Evolutionary conservation across 2,888 invertebrate genomes (phyloP), one percentile per base, ranked within the genome.

Genomic region (Leptinotarsa tumamoca): DNA sequence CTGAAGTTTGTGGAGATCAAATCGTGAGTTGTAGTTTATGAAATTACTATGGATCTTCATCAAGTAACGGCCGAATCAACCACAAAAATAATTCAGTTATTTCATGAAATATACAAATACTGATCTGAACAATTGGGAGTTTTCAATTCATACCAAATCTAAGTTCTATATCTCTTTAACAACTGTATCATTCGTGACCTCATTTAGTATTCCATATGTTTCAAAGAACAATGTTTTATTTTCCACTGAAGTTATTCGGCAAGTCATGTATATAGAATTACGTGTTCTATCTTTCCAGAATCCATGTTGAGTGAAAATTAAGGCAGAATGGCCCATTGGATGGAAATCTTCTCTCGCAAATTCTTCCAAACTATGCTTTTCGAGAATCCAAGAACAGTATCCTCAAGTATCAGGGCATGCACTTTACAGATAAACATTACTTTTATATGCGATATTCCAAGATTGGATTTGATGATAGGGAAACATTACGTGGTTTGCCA

Each of bases 261-360:
- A 2, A 21, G 21, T 52, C 27, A 52, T 52, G 27, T 27, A 27
- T 27, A 68, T n/a, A 13, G 33, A 49, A 52, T 68, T 17, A 52
- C 68, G 68, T 68, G 51, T 68, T 54, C 33, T 23, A 68, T 68
- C 51, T 68, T 17, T 10, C 10, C n/a, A 4, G n/a, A 54, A 52
- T 68, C 51, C 68, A 13, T 17, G 68, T 27, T 68, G 23, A 68
- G 68, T 68, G 68, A 51, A 68, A 68, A 68, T 68, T 54, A 52
- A 68, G 68, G 23, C 27, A 54, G 23, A 51, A 51, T 52, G 5
- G 18, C 52, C 15, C 27, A 68, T 68, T 27, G 52, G 27, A 52
- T 54, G 33, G 33, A 63, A 63, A 63, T 33, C 63, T n/a, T 1
- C 7, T 43, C n/a, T 2, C 33, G 33, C 33, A 63, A 63, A 63